Percentiles rank a stretch among this genome's conserved stretches.
Evolutionary conservation across 2,888 invertebrate species (phyloP).

Genomic region (Drosophila leonis): DNA sequence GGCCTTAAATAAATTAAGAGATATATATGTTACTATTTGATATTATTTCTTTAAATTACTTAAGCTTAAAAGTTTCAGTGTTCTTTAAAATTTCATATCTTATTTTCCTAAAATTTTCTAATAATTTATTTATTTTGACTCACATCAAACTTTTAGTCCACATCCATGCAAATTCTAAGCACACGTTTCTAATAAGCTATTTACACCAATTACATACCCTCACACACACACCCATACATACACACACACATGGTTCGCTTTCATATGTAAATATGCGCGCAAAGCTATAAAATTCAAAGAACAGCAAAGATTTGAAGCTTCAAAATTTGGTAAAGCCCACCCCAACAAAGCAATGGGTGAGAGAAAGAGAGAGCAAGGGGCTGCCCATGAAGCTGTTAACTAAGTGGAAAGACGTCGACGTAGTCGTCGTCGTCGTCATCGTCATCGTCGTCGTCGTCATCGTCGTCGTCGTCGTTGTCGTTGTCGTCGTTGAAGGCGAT

Average conservation of each 20-base stretch:
- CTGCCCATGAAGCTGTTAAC: conserved; percentile 50
- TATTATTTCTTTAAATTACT: neutral
- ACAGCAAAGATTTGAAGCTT: conserved; percentile 63
- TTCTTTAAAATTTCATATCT: neutral
- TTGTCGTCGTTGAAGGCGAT: conserved; percentile 53
- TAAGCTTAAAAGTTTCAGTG: neutral
- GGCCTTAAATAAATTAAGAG: neutral
- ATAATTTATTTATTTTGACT: neutral
- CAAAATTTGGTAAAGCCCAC: conserved; percentile 57
- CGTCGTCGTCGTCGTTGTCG: conserved; percentile 31
- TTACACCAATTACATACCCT: conserved; percentile 9
- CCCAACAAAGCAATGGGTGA: conserved; percentile 2
- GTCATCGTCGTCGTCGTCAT: conserved; percentile 31
- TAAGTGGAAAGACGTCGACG: conserved; percentile 52
- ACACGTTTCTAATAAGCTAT: conserved; percentile 17
- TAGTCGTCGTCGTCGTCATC: conserved; percentile 28
- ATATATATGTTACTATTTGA: neutral
- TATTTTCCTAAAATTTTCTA: no score
- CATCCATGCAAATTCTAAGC: neutral
- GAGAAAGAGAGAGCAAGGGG: neutral
- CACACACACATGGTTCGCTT: conserved; percentile 5
- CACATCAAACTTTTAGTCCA: neutral
- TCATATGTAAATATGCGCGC: conserved; percentile 30
- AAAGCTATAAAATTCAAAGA: conserved; percentile 24
- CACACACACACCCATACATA: neutral